These are phyloP conservation scores for Alces alces DNA, from an alignment of 2,113 vertebrate species.

Conservation along the genomic window DNA sequence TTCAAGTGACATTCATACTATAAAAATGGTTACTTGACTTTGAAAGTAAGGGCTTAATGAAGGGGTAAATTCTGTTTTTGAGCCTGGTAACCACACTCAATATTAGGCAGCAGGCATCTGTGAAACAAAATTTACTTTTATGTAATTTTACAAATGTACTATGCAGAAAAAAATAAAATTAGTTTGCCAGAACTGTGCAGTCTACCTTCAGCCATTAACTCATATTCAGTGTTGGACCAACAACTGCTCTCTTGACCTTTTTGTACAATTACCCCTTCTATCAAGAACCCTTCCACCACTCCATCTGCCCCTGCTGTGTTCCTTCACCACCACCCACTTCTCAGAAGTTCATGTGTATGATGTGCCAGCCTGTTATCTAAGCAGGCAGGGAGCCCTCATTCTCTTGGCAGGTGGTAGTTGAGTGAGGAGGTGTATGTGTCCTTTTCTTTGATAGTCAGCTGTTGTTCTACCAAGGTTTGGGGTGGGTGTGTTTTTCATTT, in stretches of 20 bases:
- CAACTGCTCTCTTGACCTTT: not conserved
- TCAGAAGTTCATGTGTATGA: not conserved
- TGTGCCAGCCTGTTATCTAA: not conserved
- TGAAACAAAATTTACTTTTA: not conserved
- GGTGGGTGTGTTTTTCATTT: conserved; percentile 1
- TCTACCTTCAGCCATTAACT: not conserved
- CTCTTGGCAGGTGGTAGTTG: not conserved
- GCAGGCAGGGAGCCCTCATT: not conserved
- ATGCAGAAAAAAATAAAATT: not conserved
- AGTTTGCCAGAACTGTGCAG: not conserved
- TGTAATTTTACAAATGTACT: not conserved
- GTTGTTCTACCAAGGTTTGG: not conserved
- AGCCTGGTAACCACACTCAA: not conserved
- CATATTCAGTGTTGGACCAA: not conserved
- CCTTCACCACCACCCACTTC: not conserved
- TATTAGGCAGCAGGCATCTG: not conserved
- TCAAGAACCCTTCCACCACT: not conserved
- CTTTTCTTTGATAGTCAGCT: not conserved
- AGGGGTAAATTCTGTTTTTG: not conserved
- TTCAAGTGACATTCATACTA: not conserved
- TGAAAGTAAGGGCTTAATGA: conserved; percentile 10
- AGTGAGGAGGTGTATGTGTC: not conserved
- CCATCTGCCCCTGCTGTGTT: not conserved
- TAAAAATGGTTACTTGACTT: not conserved
- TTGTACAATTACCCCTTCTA: not conserved